Evolutionary conservation across 2,888 invertebrate genomes (phyloP).

Genomic region (Microctonus hyperodae): DNA sequence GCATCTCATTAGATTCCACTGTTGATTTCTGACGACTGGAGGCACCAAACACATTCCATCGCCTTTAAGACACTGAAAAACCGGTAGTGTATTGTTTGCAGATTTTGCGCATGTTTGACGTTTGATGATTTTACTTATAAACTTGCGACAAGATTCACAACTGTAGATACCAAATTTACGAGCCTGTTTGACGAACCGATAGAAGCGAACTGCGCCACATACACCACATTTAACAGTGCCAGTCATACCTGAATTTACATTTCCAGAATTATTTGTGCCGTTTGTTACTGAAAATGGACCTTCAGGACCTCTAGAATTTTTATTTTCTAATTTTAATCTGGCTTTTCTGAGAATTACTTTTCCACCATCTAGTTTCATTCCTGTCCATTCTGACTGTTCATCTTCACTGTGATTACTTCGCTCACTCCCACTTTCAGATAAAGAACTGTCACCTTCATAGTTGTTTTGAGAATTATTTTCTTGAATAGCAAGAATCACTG

Average conservation of each 20-base stretch:
- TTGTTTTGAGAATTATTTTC: slow-evolving; percentile 57
- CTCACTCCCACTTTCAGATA: slow-evolving; percentile 55
- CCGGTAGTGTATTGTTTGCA: slow-evolving; percentile 65
- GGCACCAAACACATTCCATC: slow-evolving; percentile 78
- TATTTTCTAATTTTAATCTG: slow-evolving; percentile 69
- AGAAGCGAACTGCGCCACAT: slow-evolving; percentile 79
- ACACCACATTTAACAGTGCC: slow-evolving; percentile 79
- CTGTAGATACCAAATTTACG: slow-evolving; percentile 85
- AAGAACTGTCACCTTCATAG: slow-evolving; percentile 50
- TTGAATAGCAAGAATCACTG: slow-evolving; percentile 21
- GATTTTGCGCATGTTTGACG: slow-evolving; percentile 69
- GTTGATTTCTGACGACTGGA: slow-evolving; percentile 74
- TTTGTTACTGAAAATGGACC: slow-evolving; percentile 71
- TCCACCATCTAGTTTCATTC: slow-evolving; percentile 67
- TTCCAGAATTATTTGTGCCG: slow-evolving; percentile 47
- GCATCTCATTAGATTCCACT: slow-evolving; percentile 73
- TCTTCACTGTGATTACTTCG: slow-evolving; percentile 55
- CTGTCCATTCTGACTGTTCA: slow-evolving; percentile 62
- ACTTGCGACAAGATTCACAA: slow-evolving; percentile 87
- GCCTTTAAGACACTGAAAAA: slow-evolving; percentile 74
- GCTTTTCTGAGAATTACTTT: slow-evolving; percentile 77
- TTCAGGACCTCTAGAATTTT: slow-evolving; percentile 64
- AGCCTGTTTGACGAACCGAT: slow-evolving; percentile 79
- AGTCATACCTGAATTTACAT: slow-evolving; percentile 65
- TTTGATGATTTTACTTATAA: slow-evolving; percentile 83